Conservation (phyloP, 2,888 invertebrate genomes). For the Troglohyphantes excavatus region DNA sequence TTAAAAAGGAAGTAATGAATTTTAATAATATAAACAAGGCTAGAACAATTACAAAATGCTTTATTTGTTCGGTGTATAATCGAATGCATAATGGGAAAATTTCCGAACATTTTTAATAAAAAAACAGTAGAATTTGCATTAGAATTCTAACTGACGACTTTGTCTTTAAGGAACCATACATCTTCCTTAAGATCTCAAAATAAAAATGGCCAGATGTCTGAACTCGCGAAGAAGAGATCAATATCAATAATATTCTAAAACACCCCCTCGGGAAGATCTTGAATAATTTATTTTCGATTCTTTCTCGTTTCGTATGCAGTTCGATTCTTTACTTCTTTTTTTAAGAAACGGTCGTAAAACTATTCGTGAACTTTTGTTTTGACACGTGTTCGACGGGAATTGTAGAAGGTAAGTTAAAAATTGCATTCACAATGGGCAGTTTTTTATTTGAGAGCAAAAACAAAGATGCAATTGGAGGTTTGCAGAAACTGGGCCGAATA, state of each 20-base stretch:
- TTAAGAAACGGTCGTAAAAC: not conserved
- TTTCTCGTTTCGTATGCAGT: conserved; percentile 46
- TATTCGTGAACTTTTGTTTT: not conserved
- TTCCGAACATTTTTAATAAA: no score
- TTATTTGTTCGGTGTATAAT: no score
- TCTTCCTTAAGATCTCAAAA: not conserved
- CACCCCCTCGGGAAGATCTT: conserved; percentile 26
- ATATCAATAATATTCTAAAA: conserved; percentile 63
- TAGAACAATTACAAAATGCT: no score
- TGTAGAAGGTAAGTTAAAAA: not conserved
- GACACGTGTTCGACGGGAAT: not conserved
- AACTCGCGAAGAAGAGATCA: conserved; percentile 7
- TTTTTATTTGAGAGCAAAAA: no score
- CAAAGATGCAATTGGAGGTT: no score
- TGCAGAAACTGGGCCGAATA: no score
- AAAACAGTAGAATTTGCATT: not conserved
- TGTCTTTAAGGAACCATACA: not conserved
- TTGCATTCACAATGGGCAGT: no score
- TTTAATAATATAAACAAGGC: no score
- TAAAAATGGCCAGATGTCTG: conserved; percentile 17
- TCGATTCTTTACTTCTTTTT: not conserved
- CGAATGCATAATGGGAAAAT: no score
- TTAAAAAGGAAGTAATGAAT: no score
- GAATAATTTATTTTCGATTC: conserved; percentile 62
- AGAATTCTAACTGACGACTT: not conserved